Evolutionary conservation across 2,113 vertebrate genomes (phyloP).

Genomic region (Castor canadensis): DNA sequence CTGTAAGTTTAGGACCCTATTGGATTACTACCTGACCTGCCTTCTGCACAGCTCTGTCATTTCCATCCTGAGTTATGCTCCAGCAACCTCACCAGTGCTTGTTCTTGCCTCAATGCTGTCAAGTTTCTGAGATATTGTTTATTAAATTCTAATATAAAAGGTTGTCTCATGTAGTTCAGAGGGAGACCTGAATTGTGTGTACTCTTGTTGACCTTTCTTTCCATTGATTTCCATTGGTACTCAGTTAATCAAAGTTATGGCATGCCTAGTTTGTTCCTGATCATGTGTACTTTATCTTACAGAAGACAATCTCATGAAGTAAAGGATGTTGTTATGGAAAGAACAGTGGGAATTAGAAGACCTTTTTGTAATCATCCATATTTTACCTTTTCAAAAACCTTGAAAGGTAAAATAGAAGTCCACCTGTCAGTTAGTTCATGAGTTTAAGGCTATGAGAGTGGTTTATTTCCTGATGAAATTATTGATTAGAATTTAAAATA

Average conservation of each 20-base stretch:
- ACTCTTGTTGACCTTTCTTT: neutral
- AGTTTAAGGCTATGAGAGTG: neutral
- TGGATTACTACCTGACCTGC: neutral
- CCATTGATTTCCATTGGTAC: neutral
- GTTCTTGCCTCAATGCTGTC: neutral
- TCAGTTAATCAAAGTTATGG: neutral
- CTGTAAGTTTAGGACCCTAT: neutral
- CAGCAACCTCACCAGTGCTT: neutral
- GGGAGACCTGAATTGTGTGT: neutral
- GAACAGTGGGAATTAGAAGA: accelerated
- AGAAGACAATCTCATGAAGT: neutral
- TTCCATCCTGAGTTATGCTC: neutral
- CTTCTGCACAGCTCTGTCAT: neutral
- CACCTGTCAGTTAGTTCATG: neutral
- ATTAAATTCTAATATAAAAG: neutral
- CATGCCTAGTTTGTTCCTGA: neutral
- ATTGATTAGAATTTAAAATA: neutral
- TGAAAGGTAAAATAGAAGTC: neutral
- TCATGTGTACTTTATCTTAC: neutral
- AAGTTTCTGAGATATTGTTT: neutral
- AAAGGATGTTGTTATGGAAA: neutral
- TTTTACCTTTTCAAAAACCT: neutral
- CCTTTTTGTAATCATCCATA: neutral
- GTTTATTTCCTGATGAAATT: neutral
- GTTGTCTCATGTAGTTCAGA: neutral